phyloP scores from a whole-genome alignment of 1,140 invertebrate genomes.

The Macrobrachium nipponense region DNA sequence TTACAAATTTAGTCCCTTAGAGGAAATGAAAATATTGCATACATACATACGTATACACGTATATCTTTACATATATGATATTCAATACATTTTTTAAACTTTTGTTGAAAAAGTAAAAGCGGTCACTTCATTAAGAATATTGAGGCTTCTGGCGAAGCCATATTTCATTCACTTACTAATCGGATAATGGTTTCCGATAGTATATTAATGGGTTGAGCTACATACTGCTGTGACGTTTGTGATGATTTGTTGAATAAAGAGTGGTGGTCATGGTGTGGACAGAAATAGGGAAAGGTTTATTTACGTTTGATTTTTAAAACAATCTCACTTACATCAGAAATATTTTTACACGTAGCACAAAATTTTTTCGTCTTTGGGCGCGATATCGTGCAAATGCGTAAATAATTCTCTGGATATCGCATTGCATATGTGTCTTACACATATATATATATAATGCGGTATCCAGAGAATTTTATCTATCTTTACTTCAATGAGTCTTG shows the following conservation, averaged over 20 bases:
- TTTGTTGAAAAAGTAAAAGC: too few relatives aligned
- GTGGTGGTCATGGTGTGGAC: neutral
- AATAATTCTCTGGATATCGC: too few relatives aligned
- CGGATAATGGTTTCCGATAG: constrained; percentile 54
- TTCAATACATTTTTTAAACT: neutral
- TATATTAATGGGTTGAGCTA: constrained; percentile 41
- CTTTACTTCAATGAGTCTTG: too few relatives aligned
- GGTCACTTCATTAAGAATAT: constrained; percentile 13
- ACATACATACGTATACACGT: constrained; percentile 1
- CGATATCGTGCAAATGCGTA: too few relatives aligned
- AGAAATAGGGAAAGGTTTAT: neutral
- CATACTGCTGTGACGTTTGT: constrained; percentile 29
- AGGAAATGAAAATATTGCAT: neutral
- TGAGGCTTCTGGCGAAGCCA: constrained; percentile 19
- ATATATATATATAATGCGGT: too few relatives aligned
- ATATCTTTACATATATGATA: neutral
- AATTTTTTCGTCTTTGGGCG: too few relatives aligned
- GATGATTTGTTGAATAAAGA: constrained; percentile 23
- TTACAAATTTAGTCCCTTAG: too few relatives aligned
- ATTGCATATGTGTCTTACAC: too few relatives aligned
- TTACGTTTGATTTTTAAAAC: neutral
- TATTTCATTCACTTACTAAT: constrained; percentile 44
- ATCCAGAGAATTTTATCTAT: too few relatives aligned
- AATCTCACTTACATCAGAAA: too few relatives aligned
- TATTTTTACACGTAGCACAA: too few relatives aligned